These are phyloP conservation scores for Calcarius lapponicus DNA, from an alignment of 2,797 vertebrate species.

Conservation along the genomic window DNA sequence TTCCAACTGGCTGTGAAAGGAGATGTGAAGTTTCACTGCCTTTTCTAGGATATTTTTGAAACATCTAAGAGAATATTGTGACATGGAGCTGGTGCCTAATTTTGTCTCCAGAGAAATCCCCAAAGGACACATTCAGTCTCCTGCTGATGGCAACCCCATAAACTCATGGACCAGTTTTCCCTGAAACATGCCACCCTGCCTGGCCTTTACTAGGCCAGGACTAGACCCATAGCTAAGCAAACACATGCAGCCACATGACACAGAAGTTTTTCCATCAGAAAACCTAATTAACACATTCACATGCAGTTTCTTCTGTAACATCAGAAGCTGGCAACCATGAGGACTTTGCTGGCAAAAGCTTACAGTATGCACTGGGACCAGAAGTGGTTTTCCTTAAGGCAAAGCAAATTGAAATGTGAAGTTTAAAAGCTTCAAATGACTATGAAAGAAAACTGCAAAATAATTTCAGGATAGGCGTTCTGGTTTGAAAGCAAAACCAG, in stretches of 20 bases:
- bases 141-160: not conserved
- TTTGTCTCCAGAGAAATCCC: not conserved
- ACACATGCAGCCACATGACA: accelerated
- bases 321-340: not conserved
- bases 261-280: too few species aligned
- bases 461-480: not conserved
- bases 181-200: not conserved
- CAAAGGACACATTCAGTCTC: not conserved
- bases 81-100: accelerated
- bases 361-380: not conserved
- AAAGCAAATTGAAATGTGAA: not conserved
- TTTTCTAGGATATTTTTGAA: not conserved
- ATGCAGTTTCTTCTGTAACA: not conserved
- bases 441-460: not conserved
- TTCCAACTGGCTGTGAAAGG: not conserved
- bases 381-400: not conserved
- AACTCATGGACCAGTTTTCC: accelerated
- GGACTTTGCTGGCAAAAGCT: not conserved
- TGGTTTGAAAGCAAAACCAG: too few species aligned
- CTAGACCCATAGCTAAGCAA: not conserved
- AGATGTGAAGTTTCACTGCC: not conserved
- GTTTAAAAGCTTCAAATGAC: not conserved
- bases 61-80: not conserved
- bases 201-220: not conserved
- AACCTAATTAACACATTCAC: not conserved